These are phyloP conservation scores for Acrobasis repandana DNA, from an alignment of 2,888 invertebrate genomes.

Conservation along the genomic window DNA sequence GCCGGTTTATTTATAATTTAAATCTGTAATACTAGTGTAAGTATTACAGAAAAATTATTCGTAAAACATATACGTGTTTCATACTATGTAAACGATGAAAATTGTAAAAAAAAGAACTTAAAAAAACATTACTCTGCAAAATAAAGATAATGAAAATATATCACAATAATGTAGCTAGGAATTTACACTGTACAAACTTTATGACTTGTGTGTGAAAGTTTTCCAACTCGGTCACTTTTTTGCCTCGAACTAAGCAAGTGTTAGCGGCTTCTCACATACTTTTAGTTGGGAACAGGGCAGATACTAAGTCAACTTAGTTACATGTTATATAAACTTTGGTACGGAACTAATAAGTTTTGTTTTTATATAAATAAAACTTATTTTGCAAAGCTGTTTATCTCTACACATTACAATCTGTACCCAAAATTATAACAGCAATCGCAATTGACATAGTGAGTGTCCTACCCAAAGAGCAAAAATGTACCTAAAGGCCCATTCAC, in stretches of 20 bases:
- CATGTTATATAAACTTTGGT: neutral
- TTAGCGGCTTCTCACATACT: conserved; percentile 4
- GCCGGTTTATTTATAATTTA: no score
- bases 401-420: neutral
- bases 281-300: conserved; percentile 6
- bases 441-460: no score
- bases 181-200: conserved; percentile 4
- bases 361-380: neutral
- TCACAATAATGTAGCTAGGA: neutral
- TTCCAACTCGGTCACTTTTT: conserved; percentile 8
- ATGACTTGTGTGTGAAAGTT: conserved; percentile 11
- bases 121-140: no score
- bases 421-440: neutral
- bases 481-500: no score
- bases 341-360: neutral
- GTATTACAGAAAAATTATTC: no score
- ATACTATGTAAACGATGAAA: no score
- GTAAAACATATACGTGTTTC: no score
- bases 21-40: no score
- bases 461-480: no score
- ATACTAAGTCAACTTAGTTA: conserved; percentile 1
- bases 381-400: neutral
- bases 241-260: conserved; percentile 1
- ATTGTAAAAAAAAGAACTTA: no score
- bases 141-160: neutral